Evolutionary conservation across 2,113 vertebrate genomes (phyloP), one percentile per base, ranked within the genome.

Genomic region (Hemiprocne comata): DNA sequence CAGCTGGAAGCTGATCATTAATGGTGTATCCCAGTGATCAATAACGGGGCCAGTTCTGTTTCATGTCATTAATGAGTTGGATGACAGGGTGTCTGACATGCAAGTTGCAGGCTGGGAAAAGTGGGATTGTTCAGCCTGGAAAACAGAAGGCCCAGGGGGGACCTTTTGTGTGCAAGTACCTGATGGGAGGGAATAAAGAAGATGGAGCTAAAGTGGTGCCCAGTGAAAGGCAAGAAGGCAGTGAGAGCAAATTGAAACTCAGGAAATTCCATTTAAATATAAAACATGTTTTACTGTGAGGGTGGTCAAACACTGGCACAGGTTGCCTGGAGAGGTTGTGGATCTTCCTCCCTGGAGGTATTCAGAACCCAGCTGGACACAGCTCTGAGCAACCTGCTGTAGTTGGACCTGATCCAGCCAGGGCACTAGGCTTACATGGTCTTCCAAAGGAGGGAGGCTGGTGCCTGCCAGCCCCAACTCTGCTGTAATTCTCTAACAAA

Each of bases 61-160:
- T 20, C 10, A 10, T 1, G 0, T 46, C n/a, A 33, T 13, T 16
- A 25, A 6, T n/a, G 25, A 24, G 14, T 5, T 28, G 38, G 57
- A 20, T 33, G 55, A 33, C 20, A 25, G 29, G 46, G 25, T 4
- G 29, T 28, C 36, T 53, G 29, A 29, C 42, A 7, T 16, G 25
- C 44, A 40, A 28, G 21, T 18, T 23, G 51, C 20, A 60, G 65
- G 21, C 13, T 42, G 65, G 50, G 23, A 50, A 50, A 50, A 42
- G 12, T 42, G 40, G 40, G 40, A 42, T 42, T 42, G 40, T 42
- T 50, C 14, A 4, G 29, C 31, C 21, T 24, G 61, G 17, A 67
- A 36, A 38, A 46, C 28, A 54, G 38, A 25, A 26, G 3, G 50
- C 25, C 74, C 17, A 2, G 40, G 19, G 3, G 34, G 11, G 18